Evolutionary conservation across 2,888 invertebrate genomes (phyloP).

Genomic region (Drosophila parthenogenetica): DNA sequence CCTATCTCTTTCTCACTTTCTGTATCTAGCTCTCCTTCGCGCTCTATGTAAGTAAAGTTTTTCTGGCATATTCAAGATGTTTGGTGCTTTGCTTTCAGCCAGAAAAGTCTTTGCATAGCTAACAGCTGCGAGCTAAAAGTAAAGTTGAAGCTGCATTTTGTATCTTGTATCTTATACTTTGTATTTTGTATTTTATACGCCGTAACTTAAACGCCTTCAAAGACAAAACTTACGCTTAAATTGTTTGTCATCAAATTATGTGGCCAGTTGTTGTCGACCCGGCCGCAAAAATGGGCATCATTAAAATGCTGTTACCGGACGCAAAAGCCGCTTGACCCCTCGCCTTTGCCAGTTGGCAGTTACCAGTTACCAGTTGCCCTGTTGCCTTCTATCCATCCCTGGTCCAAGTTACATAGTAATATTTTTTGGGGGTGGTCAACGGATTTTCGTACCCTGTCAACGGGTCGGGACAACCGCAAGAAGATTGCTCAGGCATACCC

Average conservation of each 20-base stretch:
- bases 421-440: conserved; percentile 10
- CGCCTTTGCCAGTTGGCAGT: neutral
- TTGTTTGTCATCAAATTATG: conserved; percentile 80
- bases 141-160: conserved; percentile 37
- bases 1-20: neutral
- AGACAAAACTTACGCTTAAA: conserved; percentile 72
- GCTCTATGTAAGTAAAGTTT: conserved; percentile 52
- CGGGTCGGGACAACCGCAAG: conserved; percentile 62
- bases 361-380: conserved; percentile 9
- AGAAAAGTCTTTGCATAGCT: conserved; percentile 46
- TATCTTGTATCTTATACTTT: neutral
- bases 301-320: conserved; percentile 79
- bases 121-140: conserved; percentile 24
- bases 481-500: conserved; percentile 79
- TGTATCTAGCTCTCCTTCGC: neutral
- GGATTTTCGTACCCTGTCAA: conserved; percentile 42
- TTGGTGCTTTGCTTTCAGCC: conserved; percentile 42
- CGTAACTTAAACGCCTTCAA: conserved; percentile 62
- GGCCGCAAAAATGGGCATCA: conserved; percentile 71
- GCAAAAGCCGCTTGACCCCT: conserved; percentile 40
- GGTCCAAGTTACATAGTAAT: neutral
- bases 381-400: neutral
- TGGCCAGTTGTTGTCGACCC: conserved; percentile 45
- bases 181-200: neutral
- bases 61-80: conserved; percentile 68